A percentile compares a stretch with the other conserved stretches of the same genome.
Evolutionary conservation across 1,140 invertebrate species (phyloP).

Genomic region (Ostrea edulis): DNA sequence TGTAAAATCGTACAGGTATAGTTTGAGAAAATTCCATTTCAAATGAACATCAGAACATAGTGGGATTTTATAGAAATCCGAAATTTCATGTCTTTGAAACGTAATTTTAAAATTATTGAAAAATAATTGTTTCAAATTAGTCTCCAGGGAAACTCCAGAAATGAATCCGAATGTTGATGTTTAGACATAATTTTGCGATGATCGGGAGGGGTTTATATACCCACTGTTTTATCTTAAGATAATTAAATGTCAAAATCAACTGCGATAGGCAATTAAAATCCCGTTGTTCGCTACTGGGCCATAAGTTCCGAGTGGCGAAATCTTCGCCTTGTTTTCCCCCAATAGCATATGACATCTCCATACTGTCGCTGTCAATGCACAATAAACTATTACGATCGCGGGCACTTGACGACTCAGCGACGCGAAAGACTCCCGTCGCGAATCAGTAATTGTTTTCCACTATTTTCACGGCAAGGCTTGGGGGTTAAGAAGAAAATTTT

Average conservation of each 20-base stretch:
- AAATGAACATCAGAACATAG: background rate
- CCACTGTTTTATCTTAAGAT: background rate
- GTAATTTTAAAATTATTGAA: background rate
- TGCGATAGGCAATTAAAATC: slow-evolving; percentile 35
- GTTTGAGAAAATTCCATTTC: slow-evolving; percentile 50
- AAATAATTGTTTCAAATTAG: background rate
- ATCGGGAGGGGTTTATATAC: background rate
- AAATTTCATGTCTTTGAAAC: background rate
- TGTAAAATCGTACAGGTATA: slow-evolving; percentile 61
- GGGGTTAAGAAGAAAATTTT: background rate
- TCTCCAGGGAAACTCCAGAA: background rate
- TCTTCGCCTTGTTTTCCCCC: background rate
- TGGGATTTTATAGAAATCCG: background rate
- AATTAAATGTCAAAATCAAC: slow-evolving; percentile 44
- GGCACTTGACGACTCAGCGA: slow-evolving; percentile 4
- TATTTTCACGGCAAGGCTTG: background rate
- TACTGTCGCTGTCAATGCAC: background rate
- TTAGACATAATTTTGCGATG: background rate
- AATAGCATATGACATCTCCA: slow-evolving; percentile 4
- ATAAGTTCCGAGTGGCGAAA: background rate
- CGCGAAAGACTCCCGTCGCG: background rate
- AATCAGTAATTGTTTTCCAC: background rate
- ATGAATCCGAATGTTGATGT: background rate
- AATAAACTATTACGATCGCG: background rate
- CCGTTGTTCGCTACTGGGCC: slow-evolving; percentile 12